These are phyloP conservation scores for Stegodyphus dumicola DNA, from an alignment of 1,140 invertebrate genomes.

Conservation along the genomic window DNA sequence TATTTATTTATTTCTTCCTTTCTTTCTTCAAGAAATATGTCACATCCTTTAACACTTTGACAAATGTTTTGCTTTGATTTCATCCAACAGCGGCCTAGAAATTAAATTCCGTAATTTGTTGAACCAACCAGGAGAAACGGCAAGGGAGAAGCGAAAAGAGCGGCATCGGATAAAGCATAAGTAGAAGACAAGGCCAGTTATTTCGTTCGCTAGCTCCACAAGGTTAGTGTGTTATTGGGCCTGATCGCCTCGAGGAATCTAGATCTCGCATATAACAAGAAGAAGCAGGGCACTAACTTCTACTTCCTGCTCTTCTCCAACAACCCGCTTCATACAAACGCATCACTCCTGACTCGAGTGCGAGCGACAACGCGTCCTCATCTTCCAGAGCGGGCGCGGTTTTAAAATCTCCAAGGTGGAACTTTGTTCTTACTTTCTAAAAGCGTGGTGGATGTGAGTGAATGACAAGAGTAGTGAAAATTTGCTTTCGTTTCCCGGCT, in stretches of 20 bases:
- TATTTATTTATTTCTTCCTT: no score
- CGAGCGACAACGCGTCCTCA: not conserved
- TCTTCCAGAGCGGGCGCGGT: slow-evolving; percentile 16
- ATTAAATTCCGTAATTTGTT: slow-evolving; percentile 48
- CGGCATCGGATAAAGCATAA: slow-evolving; percentile 8
- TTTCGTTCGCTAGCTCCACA: slow-evolving; percentile 43
- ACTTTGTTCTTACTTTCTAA: slow-evolving; percentile 12
- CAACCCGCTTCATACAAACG: not conserved
- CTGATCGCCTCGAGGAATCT: slow-evolving; percentile 46
- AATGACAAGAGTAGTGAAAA: slow-evolving; percentile 44
- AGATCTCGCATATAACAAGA: slow-evolving; percentile 44
- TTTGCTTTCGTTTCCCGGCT: not conserved
- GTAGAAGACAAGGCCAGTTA: slow-evolving; percentile 53
- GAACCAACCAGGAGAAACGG: slow-evolving; percentile 50
- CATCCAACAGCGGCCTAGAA: slow-evolving; percentile 31
- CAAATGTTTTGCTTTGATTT: not conserved
- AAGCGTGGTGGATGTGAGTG: slow-evolving; percentile 7
- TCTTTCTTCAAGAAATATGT: no score
- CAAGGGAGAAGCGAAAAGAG: slow-evolving; percentile 12
- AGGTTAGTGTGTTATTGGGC: slow-evolving; percentile 62
- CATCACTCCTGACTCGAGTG: not conserved
- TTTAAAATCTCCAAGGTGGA: not conserved
- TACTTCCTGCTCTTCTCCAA: slow-evolving; percentile 52
- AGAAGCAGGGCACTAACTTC: slow-evolving; percentile 24
- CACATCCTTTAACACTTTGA: no score